phyloP scores from a whole-genome alignment of 2,113 vertebrate genomes.

The Miniopterus natalensis region DNA sequence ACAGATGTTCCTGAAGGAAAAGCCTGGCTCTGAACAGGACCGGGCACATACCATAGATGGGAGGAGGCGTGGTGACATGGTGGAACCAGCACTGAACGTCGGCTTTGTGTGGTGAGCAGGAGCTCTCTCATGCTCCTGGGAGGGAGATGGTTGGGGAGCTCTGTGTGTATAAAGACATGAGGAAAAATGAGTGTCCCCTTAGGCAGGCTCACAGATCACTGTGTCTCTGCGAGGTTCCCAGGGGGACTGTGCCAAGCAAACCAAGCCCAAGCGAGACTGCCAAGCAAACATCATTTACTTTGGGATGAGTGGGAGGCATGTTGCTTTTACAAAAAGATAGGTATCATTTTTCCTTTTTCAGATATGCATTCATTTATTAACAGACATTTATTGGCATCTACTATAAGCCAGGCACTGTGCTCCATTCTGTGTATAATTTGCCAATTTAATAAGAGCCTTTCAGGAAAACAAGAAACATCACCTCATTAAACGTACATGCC shows the following conservation, averaged over 20 bases:
- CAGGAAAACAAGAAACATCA: background rate
- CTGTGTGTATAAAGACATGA: background rate
- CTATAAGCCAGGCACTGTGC: background rate
- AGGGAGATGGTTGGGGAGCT: background rate
- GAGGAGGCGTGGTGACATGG: background rate
- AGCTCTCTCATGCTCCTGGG: background rate
- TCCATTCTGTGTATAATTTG: background rate
- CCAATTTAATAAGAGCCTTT: slow-evolving; percentile 30
- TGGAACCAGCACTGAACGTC: background rate
- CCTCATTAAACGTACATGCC: background rate
- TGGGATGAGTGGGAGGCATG: background rate
- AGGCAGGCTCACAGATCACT: background rate
- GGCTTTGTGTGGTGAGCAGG: background rate
- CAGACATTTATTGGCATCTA: background rate
- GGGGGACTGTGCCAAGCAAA: background rate
- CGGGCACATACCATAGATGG: fast-evolving
- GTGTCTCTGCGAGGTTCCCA: background rate
- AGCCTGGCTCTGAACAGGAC: background rate
- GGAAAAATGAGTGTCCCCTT: background rate
- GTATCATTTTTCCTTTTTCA: background rate
- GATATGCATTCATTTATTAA: background rate
- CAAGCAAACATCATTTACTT: background rate
- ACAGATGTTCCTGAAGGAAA: background rate
- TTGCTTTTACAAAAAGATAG: background rate
- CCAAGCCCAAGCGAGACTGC: background rate